phyloP scores from a whole-genome alignment of 2,797 vertebrate species.

The Darevskia nairensis region DNA sequence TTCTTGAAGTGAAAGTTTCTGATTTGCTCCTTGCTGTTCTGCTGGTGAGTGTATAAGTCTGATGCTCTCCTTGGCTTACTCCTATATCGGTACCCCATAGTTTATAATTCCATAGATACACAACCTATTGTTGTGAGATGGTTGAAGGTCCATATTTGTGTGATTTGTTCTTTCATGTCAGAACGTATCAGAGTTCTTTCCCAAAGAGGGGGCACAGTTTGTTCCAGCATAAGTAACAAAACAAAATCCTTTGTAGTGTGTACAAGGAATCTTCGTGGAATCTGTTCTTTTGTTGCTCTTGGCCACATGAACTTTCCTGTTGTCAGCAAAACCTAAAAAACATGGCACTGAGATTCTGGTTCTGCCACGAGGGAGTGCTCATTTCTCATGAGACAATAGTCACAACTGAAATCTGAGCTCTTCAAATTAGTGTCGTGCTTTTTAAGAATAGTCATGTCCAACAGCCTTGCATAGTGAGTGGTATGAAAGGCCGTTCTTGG shows the following conservation, averaged over 20 bases:
- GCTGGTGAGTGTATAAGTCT: background rate
- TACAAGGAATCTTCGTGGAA: constrained; percentile 70
- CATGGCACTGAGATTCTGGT: constrained; percentile 73
- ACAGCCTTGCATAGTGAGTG: background rate
- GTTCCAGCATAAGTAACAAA: constrained; percentile 61
- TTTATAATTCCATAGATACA: background rate
- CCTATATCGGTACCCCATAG: background rate
- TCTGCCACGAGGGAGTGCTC: constrained; percentile 62
- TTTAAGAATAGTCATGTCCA: constrained; percentile 5
- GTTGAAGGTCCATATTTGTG: constrained; percentile 32
- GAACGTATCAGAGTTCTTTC: constrained; percentile 39
- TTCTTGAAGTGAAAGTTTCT: background rate
- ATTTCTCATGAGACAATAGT: constrained; percentile 53
- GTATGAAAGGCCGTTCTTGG: background rate
- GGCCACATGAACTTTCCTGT: constrained; percentile 77
- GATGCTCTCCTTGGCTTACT: background rate
- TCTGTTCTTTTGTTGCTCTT: constrained; percentile 75
- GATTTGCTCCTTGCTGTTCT: no score
- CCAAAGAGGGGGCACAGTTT: constrained; percentile 46
- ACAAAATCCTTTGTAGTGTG: constrained; percentile 59
- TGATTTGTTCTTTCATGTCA: background rate
- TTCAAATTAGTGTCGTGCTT: constrained; percentile 34
- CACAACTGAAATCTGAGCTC: constrained; percentile 48
- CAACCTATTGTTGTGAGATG: background rate
- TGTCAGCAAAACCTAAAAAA: constrained; percentile 80